Evolutionary conservation across 2,797 vertebrate genomes (phyloP), one percentile per base, ranked within the genome.

Genomic region (Sylvia borin): DNA sequence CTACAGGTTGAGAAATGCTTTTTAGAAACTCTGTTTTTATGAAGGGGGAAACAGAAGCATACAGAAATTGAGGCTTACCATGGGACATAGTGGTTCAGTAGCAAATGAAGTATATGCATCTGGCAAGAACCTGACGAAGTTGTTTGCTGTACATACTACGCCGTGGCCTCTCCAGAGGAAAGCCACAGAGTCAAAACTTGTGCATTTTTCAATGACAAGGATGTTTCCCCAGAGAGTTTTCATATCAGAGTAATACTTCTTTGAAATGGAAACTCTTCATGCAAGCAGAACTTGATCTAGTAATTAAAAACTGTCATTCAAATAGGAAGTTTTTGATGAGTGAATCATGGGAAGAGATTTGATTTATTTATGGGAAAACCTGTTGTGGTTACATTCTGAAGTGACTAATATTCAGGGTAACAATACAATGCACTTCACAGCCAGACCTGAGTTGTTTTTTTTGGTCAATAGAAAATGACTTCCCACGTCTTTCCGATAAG

Each of bases 251-350:
- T 48, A 93, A 21, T 71, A 50, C 65, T 67, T 61, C 93, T 95
- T 97, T 97, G 94, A 97, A 95, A 95, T 94, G 70, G 83, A 97
- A 96, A 71, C 93, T 88, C 90, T 94, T 87, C 84, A 64, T 96
- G 92, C 90, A 92, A 88, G 91, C 91, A 82, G 71, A 93, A 88
- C 91, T 93, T 79, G 60, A 88, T 94, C 87, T 95, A 79, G 91
- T 97, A 95, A 96, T 96, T 96, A 94, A 94, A 95, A 94, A 85
- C 57, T 93, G 79, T 91, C 90, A 94, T 96, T 97, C 93, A 95
- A 94, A 93, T 88, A 34, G 83, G 91, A 94, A 86, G 88, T 82
- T 95, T 86, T 94, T 88, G 77, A 88, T 94, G 43, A 86, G 77
- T 93, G 92, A 94, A 92, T 81, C 91, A 93, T 92, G 94, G 90